phyloP scores from a whole-genome alignment of 2,888 invertebrate species.

The Synanthedon formicaeformis region DNA sequence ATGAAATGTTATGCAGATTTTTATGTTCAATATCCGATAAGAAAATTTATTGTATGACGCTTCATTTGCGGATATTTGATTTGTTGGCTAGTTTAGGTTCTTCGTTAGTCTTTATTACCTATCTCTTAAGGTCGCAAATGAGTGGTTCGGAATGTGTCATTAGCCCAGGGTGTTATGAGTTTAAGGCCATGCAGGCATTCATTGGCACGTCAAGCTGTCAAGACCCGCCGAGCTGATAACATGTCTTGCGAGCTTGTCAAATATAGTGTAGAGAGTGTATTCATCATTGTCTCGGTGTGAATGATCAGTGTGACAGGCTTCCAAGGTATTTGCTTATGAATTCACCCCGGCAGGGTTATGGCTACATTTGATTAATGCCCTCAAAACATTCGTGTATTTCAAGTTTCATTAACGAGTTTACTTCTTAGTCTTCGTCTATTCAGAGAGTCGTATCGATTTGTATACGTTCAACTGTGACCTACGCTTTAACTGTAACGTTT shows the following conservation, averaged over 20 bases:
- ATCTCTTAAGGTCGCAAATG: background rate
- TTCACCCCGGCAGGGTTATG: conserved; percentile 2
- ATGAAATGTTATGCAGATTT: conserved; percentile 28
- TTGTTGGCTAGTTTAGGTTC: background rate
- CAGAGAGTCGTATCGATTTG: too few relatives aligned
- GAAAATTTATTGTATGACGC: conserved; percentile 30
- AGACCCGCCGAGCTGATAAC: background rate
- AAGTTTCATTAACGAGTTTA: too few relatives aligned
- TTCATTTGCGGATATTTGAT: conserved; percentile 3
- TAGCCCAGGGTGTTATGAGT: too few relatives aligned
- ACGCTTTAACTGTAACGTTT: too few relatives aligned
- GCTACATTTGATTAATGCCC: conserved; percentile 3
- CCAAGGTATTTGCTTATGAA: conserved; percentile 27
- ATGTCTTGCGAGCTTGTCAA: background rate
- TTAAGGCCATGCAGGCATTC: background rate
- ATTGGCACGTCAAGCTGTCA: conserved; percentile 2
- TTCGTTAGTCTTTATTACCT: background rate
- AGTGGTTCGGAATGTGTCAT: too few relatives aligned
- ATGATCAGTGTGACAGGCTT: conserved; percentile 40
- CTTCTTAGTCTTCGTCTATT: too few relatives aligned
- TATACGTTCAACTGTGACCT: too few relatives aligned
- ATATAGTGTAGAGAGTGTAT: conserved; percentile 10
- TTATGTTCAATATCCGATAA: conserved; percentile 47
- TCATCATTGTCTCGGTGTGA: conserved; percentile 38
- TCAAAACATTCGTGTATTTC: too few relatives aligned